Conservation (phyloP, 2,888 invertebrate genomes). For the Tetragnatha montana region DNA sequence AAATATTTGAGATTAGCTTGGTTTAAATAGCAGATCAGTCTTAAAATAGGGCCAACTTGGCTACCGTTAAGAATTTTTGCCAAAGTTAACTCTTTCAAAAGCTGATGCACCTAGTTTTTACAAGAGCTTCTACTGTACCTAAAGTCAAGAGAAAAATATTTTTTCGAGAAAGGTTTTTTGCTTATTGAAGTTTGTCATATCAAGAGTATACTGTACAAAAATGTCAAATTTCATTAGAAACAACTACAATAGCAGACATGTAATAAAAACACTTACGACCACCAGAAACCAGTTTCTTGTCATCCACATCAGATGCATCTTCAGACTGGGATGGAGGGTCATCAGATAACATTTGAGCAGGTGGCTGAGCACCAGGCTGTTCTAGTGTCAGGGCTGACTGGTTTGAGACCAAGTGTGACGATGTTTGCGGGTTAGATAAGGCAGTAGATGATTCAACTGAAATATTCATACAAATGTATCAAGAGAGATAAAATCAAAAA, state of each 20-base stretch:
- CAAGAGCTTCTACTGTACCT: too few relatives aligned
- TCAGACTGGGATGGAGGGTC: constrained; percentile 71
- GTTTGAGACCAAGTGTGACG: constrained; percentile 52
- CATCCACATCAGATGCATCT: constrained; percentile 25
- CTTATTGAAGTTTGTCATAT: too few relatives aligned
- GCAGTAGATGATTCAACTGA: constrained; percentile 44
- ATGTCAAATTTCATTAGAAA: too few relatives aligned
- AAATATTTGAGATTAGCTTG: too few relatives aligned
- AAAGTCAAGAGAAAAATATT: too few relatives aligned
- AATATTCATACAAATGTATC: neutral
- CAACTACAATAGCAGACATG: neutral
- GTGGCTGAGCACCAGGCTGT: constrained; percentile 73
- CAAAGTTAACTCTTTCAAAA: too few relatives aligned
- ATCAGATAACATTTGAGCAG: constrained; percentile 73
- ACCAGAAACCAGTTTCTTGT: constrained; percentile 23
- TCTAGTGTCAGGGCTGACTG: constrained; percentile 68
- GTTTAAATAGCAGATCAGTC: too few relatives aligned
- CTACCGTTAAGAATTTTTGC: too few relatives aligned
- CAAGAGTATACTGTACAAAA: too few relatives aligned
- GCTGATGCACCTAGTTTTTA: too few relatives aligned
- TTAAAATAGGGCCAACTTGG: too few relatives aligned
- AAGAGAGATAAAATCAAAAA: neutral
- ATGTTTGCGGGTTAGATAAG: constrained; percentile 41
- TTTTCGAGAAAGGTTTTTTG: too few relatives aligned
- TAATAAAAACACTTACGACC: constrained; percentile 38